Evolutionary conservation across 1,140 invertebrate genomes (phyloP), one percentile per base, ranked within the genome.

Genomic region (Stratiolaelaps scimitus): DNA sequence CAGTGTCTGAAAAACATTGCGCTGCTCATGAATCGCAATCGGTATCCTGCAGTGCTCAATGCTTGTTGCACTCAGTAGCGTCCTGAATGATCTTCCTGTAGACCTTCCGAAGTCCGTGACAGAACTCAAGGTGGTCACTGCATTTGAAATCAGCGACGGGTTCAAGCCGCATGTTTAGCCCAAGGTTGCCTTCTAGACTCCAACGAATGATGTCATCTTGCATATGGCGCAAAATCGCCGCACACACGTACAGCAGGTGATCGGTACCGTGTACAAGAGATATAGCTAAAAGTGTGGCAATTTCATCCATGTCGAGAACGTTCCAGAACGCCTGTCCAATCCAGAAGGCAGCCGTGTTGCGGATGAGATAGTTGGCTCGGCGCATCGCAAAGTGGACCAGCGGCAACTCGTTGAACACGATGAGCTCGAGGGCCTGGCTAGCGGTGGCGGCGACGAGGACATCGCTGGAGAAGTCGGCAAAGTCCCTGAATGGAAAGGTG

Each of bases 271-370:
- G 23, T 23, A 60, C 53, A 10, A 60, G 15, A 26, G 26, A 60
- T 15, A 60, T 34, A 2, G 53, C 53, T 17, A 60, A 34, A 17
- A 60, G 26, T 34, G 53, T 60, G 2, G 53, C 53, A 34, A 60
- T 60, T 10, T 60, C 53, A 26, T 60, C 53, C 15, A 60, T 26
- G 23, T 60, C 23, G 15, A 60, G 17, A 1, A 60, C 53, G 53
- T 60, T 60, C 53, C 53, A 60, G 26, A 60, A 34, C 6, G 26
- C 34, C 53, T 60, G 53, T 29, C 53, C 53, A 60, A 60, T 10
- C 53, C 53, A 60, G 10, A 60, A 60, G 2, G 15, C 17, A 4
- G 23, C 53, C 15, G 26, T 15, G 20, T 60, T 60, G 2, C 53
- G 1, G 2, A 60, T 17, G 23, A 60, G 53, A 23, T 29, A 60